A percentile compares a stretch with the other conserved stretches of the same genome.
phyloP scores from a whole-genome alignment of 2,797 vertebrate genomes.

The Galaxias olidus region DNA sequence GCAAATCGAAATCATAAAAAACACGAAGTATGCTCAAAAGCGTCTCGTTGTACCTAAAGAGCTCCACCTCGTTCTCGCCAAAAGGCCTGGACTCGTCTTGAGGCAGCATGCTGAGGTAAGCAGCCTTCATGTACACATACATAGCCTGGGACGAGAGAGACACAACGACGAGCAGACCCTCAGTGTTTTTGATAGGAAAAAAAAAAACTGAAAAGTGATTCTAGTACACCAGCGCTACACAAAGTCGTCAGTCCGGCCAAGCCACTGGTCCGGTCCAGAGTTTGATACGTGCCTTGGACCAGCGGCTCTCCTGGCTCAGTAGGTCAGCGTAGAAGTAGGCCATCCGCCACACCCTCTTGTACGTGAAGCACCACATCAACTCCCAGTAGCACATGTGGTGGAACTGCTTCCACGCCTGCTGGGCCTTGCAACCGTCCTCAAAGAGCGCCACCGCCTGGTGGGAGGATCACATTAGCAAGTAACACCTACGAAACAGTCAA shows the following conservation, averaged over 20 bases:
- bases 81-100: slow-evolving; percentile 76
- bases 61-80: slow-evolving; percentile 79
- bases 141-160: slow-evolving; percentile 72
- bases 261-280: not conserved
- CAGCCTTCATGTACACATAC: slow-evolving; percentile 89
- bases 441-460: slow-evolving; percentile 80
- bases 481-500: not conserved
- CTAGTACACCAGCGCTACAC: too few species aligned
- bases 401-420: slow-evolving; percentile 87
- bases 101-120: slow-evolving; percentile 85
- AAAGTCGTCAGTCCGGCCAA: not conserved
- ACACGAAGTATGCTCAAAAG: too few species aligned
- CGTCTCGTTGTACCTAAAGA: slow-evolving; percentile 76
- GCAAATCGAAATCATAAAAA: too few species aligned
- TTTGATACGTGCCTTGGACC: slow-evolving; percentile 78
- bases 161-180: not conserved
- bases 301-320: slow-evolving; percentile 84
- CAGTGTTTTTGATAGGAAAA: too few species aligned
- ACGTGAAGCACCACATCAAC: slow-evolving; percentile 88
- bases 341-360: slow-evolving; percentile 82
- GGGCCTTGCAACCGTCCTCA: slow-evolving; percentile 82
- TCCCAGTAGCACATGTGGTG: slow-evolving; percentile 93
- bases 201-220: too few species aligned
- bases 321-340: slow-evolving; percentile 88
- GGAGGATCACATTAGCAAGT: not conserved